Percentiles rank a stretch among this genome's conserved stretches.
Evolutionary conservation across 2,113 vertebrate species (phyloP).

Genomic region (Trichomycterus rosablanca): DNA sequence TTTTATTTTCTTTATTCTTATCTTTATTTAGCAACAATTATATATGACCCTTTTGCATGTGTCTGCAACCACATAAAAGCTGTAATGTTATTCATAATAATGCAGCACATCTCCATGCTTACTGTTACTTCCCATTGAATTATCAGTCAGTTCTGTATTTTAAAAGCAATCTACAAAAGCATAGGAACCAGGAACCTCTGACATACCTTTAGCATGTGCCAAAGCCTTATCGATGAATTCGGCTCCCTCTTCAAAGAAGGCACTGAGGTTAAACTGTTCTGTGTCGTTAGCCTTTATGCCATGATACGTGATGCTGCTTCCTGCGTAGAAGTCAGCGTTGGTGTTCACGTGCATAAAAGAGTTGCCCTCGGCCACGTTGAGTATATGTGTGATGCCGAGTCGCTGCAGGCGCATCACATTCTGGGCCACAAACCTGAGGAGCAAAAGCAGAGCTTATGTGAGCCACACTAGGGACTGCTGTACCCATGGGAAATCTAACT

Average conservation of each 20-base stretch:
- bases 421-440: slow-evolving; percentile 79
- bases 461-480: not conserved
- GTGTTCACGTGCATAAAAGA: slow-evolving; percentile 99
- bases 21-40: no score
- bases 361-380: slow-evolving; percentile 92
- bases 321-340: slow-evolving; percentile 85
- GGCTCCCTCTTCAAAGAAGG: slow-evolving; percentile 90
- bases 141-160: no score
- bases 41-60: no score
- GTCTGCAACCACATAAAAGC: no score
- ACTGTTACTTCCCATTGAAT: no score
- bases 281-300: slow-evolving; percentile 94
- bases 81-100: no score
- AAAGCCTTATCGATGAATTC: slow-evolving; percentile 93
- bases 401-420: slow-evolving; percentile 83
- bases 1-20: no score
- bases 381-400: slow-evolving; percentile 88
- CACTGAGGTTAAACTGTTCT: slow-evolving; percentile 86
- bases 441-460: not conserved
- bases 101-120: no score
- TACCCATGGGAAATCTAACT: not conserved
- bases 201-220: slow-evolving; percentile 80
- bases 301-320: slow-evolving; percentile 87
- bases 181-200: not conserved
- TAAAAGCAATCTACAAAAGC: no score